Percentiles rank a stretch among this genome's conserved stretches.
These are phyloP conservation scores for Tinea semifulvella DNA, from an alignment of 2,888 invertebrate species.

Conservation along the genomic window DNA sequence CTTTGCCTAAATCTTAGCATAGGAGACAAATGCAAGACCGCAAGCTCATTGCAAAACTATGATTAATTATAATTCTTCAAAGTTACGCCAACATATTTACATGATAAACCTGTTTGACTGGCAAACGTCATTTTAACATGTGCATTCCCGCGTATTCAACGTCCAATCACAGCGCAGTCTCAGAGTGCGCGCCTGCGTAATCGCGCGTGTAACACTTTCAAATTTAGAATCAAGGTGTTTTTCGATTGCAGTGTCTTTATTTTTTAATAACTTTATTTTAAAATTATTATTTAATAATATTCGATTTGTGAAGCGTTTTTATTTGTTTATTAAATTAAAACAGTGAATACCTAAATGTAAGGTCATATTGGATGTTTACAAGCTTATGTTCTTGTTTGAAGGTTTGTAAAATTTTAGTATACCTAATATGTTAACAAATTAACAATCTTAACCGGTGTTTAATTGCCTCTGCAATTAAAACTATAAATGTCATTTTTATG, in stretches of 20 bases:
- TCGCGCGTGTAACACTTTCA: constrained; percentile 36
- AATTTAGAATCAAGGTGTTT: constrained; percentile 17
- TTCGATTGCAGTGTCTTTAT: neutral
- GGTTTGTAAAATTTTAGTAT: neutral
- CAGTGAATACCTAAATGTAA: neutral
- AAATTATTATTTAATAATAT: neutral
- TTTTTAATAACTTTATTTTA: neutral
- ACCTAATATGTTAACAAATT: too few species aligned
- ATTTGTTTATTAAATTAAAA: neutral
- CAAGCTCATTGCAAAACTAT: constrained; percentile 14
- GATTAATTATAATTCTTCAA: constrained; percentile 17
- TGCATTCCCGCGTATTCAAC: constrained; percentile 43
- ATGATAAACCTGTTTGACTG: constrained; percentile 30
- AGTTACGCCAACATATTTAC: constrained; percentile 26
- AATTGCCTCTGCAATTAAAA: too few species aligned
- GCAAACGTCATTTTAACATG: constrained; percentile 33
- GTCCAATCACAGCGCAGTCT: constrained; percentile 45
- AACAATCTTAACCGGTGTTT: constrained; percentile 1
- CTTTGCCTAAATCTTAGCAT: too few species aligned
- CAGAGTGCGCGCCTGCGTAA: constrained; percentile 32
- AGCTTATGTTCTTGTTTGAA: neutral
- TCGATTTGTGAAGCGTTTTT: neutral
- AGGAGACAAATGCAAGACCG: too few species aligned
- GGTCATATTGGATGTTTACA: neutral
- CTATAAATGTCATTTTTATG: too few species aligned